phyloP scores from a whole-genome alignment of 2,797 vertebrate species.

The Channa striata region DNA sequence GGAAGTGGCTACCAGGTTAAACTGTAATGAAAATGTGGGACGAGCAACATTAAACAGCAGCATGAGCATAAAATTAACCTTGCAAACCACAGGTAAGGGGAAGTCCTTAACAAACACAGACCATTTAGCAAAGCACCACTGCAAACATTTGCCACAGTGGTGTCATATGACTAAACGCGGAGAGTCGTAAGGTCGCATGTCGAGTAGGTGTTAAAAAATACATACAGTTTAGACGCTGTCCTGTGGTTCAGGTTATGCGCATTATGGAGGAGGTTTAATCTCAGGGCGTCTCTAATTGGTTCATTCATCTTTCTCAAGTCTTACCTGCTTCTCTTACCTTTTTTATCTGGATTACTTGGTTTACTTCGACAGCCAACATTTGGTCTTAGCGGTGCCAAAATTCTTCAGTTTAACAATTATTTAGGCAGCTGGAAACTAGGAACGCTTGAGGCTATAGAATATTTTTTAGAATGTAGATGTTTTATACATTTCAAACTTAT shows the following conservation, averaged over 20 bases:
- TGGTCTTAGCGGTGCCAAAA: too few species aligned
- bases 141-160: not conserved
- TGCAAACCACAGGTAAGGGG: constrained; percentile 5
- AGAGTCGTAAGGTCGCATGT: not conserved
- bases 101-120: not conserved
- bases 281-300: too few species aligned
- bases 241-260: not conserved
- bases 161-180: not conserved
- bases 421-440: too few species aligned
- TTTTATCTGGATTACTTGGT: too few species aligned
- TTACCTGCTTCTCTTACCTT: too few species aligned
- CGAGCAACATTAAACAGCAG: not conserved
- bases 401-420: too few species aligned
- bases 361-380: too few species aligned
- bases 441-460: too few species aligned
- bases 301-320: too few species aligned
- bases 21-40: not conserved
- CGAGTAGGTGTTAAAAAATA: not conserved
- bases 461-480: too few species aligned
- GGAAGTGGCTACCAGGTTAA: not conserved
- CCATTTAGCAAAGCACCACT: not conserved
- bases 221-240: not conserved
- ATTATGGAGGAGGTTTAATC: not conserved
- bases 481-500: too few species aligned
- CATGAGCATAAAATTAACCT: not conserved